A percentile compares a stretch with the other conserved stretches of the same genome.
These are phyloP conservation scores for Phrynocephalus vlangalii DNA, from an alignment of 2,797 vertebrate species.

Conservation along the genomic window DNA sequence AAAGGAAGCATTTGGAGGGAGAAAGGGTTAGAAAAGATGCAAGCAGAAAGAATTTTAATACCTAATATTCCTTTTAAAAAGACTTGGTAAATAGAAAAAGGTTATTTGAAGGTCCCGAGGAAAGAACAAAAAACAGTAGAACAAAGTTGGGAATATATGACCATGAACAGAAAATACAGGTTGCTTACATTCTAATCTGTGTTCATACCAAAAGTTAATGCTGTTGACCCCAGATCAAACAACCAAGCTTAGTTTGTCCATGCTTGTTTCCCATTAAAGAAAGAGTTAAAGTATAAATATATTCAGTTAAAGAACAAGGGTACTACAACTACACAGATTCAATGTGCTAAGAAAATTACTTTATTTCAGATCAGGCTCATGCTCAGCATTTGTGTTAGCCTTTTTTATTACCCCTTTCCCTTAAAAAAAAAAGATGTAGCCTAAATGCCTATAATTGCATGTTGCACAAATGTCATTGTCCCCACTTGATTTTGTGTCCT, in stretches of 20 bases:
- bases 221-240: not conserved
- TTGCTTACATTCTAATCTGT: not conserved
- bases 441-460: not conserved
- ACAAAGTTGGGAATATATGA: not conserved
- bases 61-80: not conserved
- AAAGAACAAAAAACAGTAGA: constrained; percentile 18
- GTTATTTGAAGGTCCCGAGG: not conserved
- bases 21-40: constrained; percentile 30
- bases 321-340: too few species aligned
- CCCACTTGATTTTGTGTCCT: not conserved
- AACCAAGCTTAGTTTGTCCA: not conserved
- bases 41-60: constrained; percentile 40
- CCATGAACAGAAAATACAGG: not conserved
- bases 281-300: not conserved
- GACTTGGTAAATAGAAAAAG: constrained; percentile 18
- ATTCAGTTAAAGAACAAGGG: not conserved
- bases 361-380: not conserved
- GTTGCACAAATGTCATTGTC: not conserved
- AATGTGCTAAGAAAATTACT: not conserved
- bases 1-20: constrained; percentile 16
- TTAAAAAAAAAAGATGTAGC: too few species aligned
- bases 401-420: not conserved
- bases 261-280: not conserved
- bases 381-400: not conserved
- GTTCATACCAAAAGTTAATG: not conserved